Evolutionary conservation across 2,888 invertebrate genomes (phyloP), one percentile per base, ranked within the genome.

Genomic region (Acrocera orbiculus): DNA sequence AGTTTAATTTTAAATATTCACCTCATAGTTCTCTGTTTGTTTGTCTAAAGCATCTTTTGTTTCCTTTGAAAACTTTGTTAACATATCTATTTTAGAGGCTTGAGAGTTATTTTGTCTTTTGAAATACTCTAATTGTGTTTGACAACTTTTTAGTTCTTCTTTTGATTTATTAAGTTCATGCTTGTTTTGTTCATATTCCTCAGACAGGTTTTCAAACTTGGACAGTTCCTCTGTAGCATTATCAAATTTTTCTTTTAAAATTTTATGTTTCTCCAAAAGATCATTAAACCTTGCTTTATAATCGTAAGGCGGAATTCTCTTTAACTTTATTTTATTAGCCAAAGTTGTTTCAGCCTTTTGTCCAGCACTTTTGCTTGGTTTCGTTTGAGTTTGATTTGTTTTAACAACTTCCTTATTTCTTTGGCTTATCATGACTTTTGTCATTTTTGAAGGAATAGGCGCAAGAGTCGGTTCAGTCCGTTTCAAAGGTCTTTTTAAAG

Each of bases 281-380:
- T 69, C 66, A 47, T 66, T 61, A 42, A 69, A 70, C 31, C 76
- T 66, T 17, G 72, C 72, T 52, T 76, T 73, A 41, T 66, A 73
- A 47, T 74, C 74, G 53, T 74, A 73, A 0, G 73, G 63, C 6
- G 69, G 63, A 30, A 70, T 67, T 40, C 72, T 66, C 34, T 69
- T 70, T 16, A 10, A 6, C 13, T 23, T 23, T 9, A 9, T 11
- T 5, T 23, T 23, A 11, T n/a, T 11, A 4, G 4, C 6, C 4
- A 5, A 3, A 4, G 6, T 11, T 4, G n/a, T 23, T 4, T n/a
- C 6, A 5, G n/a, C 3, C 11, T n/a, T 11, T 4, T 20, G 1
- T 2, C 11, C 3, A 16, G 30, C 7, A 3, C 33, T 34, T 27
- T 34, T 40, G 15, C 26, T 39, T 7, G 34, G 32, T 5, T 16